These are phyloP conservation scores for Brienomyrus brachyistius DNA, from an alignment of 2,113 vertebrate species.

Conservation along the genomic window DNA sequence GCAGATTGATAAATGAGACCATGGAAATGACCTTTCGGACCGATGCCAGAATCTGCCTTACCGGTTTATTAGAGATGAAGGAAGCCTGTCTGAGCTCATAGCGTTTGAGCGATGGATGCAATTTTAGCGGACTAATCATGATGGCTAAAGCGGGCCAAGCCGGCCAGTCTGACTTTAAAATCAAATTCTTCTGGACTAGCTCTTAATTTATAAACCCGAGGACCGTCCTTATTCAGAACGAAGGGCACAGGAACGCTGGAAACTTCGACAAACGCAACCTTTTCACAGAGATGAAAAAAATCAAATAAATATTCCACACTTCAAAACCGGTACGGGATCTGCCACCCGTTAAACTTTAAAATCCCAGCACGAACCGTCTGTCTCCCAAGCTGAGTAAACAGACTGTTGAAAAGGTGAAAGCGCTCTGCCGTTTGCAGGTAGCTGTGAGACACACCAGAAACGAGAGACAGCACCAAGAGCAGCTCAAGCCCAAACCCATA, in stretches of 20 bases:
- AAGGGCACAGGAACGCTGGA: background rate
- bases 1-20: background rate
- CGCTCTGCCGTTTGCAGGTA: background rate
- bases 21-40: conserved; percentile 18
- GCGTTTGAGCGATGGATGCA: background rate
- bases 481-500: background rate
- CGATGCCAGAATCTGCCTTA: background rate
- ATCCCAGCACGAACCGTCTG: background rate
- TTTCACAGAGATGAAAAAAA: background rate
- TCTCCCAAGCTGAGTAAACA: background rate
- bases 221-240: background rate
- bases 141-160: background rate
- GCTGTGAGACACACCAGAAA: background rate
- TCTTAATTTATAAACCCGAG: background rate
- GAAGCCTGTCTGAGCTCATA: background rate
- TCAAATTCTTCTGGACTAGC: background rate
- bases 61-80: background rate
- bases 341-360: background rate
- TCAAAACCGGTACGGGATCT: conserved; percentile 5
- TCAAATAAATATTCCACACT: background rate
- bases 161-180: background rate
- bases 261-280: background rate
- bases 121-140: background rate
- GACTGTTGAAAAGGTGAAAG: background rate
- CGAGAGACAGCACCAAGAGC: background rate